Evolutionary conservation across 1,140 invertebrate species (phyloP).

Genomic region (Plectrocnemia conspersa): DNA sequence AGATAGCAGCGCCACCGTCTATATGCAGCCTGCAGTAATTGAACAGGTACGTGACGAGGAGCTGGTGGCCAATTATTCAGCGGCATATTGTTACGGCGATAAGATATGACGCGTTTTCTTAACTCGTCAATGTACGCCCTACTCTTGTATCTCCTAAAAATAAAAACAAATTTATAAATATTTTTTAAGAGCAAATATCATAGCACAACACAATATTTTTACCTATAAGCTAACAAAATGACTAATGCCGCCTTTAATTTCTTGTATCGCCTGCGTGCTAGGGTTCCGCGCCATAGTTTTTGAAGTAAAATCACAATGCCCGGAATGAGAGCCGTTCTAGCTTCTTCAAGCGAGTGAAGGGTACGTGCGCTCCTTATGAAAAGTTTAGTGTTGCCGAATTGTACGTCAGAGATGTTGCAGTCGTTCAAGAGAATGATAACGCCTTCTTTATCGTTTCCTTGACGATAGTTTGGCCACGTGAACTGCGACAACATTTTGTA

Average conservation of each 20-base stretch:
- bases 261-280: conserved; percentile 74
- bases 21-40: conserved; percentile 59
- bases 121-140: conserved; percentile 72
- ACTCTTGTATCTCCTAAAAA: conserved; percentile 69
- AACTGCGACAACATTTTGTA: conserved; percentile 94
- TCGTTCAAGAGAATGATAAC: conserved; percentile 78
- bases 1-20: conserved; percentile 84
- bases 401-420: conserved; percentile 78
- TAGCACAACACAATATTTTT: conserved; percentile 6
- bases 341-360: conserved; percentile 81
- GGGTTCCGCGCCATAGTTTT: conserved; percentile 85
- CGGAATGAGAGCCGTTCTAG: conserved; percentile 76
- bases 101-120: conserved; percentile 54
- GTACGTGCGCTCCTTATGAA: conserved; percentile 87
- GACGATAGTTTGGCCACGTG: conserved; percentile 91
- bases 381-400: conserved; percentile 91
- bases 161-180: background rate
- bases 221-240: conserved; percentile 78
- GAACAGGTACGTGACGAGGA: conserved; percentile 48
- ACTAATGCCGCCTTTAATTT: conserved; percentile 77
- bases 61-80: conserved; percentile 64
- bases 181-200: background rate
- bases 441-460: conserved; percentile 73
- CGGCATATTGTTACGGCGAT: conserved; percentile 34
- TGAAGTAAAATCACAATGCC: conserved; percentile 88